A percentile compares a stretch with the other conserved stretches of the same genome.
Conservation (phyloP, 2,113 vertebrate species). For the Chitala chitala region DNA sequence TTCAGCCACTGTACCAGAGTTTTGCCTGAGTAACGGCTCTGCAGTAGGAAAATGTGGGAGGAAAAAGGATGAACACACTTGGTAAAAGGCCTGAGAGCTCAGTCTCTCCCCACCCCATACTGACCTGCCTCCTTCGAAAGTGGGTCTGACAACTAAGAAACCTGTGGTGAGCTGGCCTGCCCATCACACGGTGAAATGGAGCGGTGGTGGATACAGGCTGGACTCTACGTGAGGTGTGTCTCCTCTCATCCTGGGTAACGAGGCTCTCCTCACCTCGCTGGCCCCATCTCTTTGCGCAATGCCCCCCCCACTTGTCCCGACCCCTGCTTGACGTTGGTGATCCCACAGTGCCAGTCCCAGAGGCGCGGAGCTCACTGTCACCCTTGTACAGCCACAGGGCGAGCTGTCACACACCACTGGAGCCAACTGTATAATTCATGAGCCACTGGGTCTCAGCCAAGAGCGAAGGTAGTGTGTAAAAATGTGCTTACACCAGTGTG, state of each 20-base stretch:
- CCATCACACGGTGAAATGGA: background rate
- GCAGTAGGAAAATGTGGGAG: no score
- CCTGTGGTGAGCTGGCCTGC: background rate
- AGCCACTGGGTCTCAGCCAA: constrained; percentile 22
- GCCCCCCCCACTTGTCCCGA: constrained; percentile 14
- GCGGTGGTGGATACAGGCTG: background rate
- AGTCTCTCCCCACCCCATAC: no score
- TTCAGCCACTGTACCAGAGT: no score
- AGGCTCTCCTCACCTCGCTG: constrained; percentile 16
- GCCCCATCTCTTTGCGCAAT: background rate
- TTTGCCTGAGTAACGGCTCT: no score
- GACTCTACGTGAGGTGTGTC: background rate
- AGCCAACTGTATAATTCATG: constrained; percentile 30
- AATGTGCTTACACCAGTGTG: background rate
- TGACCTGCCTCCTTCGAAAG: no score
- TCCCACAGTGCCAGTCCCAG: constrained; percentile 8
- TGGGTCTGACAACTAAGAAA: no score
- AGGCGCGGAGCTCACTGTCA: constrained; percentile 20
- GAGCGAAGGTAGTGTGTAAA: background rate
- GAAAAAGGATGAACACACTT: no score
- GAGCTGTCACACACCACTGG: constrained; percentile 28
- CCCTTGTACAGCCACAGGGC: constrained; percentile 25
- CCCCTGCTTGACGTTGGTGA: background rate
- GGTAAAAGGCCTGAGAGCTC: no score
- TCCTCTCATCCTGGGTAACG: constrained; percentile 14